These are phyloP conservation scores for Mus spretus DNA, from an alignment of 2,797 vertebrate genomes.

Conservation along the genomic window DNA sequence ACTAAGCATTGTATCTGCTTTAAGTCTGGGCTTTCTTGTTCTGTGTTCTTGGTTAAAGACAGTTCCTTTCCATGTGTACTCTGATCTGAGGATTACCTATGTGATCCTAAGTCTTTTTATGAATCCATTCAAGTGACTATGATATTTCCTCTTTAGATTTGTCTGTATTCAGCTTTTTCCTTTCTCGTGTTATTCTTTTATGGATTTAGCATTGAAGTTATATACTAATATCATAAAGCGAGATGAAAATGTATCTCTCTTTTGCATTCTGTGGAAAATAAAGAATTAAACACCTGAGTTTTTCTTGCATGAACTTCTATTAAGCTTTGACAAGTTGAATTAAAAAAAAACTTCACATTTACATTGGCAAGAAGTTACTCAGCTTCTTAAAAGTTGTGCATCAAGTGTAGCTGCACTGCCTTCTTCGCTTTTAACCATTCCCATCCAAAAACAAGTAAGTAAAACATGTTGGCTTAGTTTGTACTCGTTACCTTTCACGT, in stretches of 20 bases:
- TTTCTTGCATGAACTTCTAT: background rate
- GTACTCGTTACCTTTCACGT: slow-evolving; percentile 87
- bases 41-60: background rate
- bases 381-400: slow-evolving; percentile 31
- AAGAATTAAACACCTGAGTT: background rate
- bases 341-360: background rate
- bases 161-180: background rate
- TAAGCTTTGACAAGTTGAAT: background rate
- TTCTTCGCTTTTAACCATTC: slow-evolving; percentile 13
- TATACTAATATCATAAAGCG: background rate
- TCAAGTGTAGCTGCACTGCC: background rate
- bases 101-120: slow-evolving; percentile 6
- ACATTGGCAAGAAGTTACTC: slow-evolving; percentile 29
- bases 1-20: background rate
- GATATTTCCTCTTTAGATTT: slow-evolving; percentile 24
- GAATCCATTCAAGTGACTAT: slow-evolving; percentile 23
- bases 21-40: slow-evolving; percentile 31
- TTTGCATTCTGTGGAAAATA: background rate
- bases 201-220: background rate
- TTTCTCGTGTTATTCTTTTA: background rate
- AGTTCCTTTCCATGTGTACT: slow-evolving; percentile 8
- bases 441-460: background rate
- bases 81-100: slow-evolving; percentile 3
- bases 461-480: background rate
- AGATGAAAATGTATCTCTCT: background rate